Evolutionary conservation across 2,113 vertebrate genomes (phyloP).

Genomic region (Mixornis gularis): DNA sequence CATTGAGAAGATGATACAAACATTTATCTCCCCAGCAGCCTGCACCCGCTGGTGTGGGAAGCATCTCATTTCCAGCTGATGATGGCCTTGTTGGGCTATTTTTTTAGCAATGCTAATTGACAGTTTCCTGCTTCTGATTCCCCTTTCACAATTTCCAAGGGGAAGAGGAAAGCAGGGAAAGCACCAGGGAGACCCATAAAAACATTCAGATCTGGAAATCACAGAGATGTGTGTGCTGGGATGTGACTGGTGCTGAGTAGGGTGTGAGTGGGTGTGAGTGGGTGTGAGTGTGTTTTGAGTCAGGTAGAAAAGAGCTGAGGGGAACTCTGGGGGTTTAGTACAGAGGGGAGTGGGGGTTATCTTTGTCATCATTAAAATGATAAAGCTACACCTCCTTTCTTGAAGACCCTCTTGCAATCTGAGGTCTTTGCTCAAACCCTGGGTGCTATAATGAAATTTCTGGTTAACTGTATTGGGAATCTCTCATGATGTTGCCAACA

Average conservation of each 20-base stretch:
- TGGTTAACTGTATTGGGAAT: background rate
- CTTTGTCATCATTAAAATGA: background rate
- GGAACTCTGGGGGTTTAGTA: background rate
- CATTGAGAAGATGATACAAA: background rate
- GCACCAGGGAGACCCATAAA: background rate
- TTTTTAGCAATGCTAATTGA: background rate
- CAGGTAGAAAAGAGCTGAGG: background rate
- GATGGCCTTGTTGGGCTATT: background rate
- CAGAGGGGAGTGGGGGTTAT: background rate
- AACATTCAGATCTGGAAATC: background rate
- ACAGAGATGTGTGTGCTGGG: fast-evolving
- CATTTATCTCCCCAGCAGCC: background rate
- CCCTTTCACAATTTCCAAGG: background rate
- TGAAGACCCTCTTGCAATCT: background rate
- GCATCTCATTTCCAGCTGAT: background rate
- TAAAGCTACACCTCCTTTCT: background rate
- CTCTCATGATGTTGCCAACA: background rate
- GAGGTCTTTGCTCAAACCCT: background rate
- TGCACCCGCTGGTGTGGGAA: background rate
- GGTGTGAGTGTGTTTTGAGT: background rate
- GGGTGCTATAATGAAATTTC: background rate
- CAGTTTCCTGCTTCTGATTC: background rate
- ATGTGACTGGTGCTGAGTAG: background rate
- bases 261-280: background rate
- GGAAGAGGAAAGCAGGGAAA: background rate